A percentile compares a stretch with the other conserved stretches of the same genome.
phyloP scores from a whole-genome alignment of 2,113 vertebrate species.

The Phalacrocorax aristotelis region DNA sequence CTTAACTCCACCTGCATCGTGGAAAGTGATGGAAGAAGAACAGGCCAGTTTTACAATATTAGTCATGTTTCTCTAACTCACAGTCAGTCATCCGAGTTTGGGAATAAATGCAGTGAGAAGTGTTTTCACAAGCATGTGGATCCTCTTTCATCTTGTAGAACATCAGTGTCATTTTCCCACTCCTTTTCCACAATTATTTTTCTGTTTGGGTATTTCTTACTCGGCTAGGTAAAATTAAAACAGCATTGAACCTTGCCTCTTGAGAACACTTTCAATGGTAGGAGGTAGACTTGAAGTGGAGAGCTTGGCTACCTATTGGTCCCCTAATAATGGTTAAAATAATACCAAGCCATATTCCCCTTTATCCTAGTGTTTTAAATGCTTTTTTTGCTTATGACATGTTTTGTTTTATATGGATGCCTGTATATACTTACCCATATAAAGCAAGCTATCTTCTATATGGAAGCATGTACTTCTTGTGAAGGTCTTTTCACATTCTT shows the following conservation, averaged over 20 bases:
- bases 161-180: not conserved
- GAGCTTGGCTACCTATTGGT: not conserved
- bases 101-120: not conserved
- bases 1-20: accelerated
- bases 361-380: not conserved
- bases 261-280: not conserved
- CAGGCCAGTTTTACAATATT: not conserved
- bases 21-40: not conserved
- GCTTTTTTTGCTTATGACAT: not conserved
- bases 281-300: not conserved
- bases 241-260: not conserved
- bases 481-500: not conserved
- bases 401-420: not conserved
- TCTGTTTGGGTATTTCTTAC: not conserved
- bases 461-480: not conserved
- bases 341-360: not conserved
- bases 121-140: not conserved
- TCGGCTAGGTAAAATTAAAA: not conserved
- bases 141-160: not conserved
- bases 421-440: not conserved
- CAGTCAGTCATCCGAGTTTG: not conserved
- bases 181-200: not conserved
- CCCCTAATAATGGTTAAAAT: not conserved
- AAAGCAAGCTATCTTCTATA: not conserved
- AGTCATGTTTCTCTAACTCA: not conserved